phyloP scores from a whole-genome alignment of 2,797 vertebrate species.

The Catostomus latipinnis region DNA sequence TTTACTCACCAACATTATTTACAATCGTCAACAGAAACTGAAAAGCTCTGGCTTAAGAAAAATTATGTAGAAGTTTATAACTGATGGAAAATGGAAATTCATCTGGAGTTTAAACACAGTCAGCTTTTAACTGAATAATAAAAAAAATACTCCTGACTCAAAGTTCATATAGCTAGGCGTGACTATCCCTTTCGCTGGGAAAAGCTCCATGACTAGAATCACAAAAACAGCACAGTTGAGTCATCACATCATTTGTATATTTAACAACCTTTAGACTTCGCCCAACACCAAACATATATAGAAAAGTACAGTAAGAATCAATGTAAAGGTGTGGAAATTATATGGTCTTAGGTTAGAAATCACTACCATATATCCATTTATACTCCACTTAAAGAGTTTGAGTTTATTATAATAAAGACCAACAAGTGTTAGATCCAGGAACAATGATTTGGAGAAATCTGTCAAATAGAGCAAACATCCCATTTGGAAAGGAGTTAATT shows the following conservation, averaged over 20 bases:
- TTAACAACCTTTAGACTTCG: background rate
- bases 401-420: constrained; percentile 59
- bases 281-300: constrained; percentile 32
- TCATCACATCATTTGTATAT: constrained; percentile 5
- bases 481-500: constrained; percentile 87
- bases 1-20: background rate
- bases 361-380: constrained; percentile 26
- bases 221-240: constrained; percentile 20
- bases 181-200: background rate
- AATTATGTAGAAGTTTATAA: background rate
- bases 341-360: constrained; percentile 54
- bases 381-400: constrained; percentile 1
- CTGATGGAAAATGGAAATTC: background rate
- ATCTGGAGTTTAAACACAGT: background rate
- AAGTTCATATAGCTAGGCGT: background rate
- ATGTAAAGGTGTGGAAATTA: constrained; percentile 4
- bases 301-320: constrained; percentile 17
- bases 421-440: constrained; percentile 89
- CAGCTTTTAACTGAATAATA: no score
- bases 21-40: background rate
- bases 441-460: constrained; percentile 79
- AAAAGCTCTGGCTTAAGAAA: background rate
- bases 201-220: constrained; percentile 9
- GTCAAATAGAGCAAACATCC: constrained; percentile 76
- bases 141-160: background rate